Percentiles rank a stretch among this genome's conserved stretches.
Conservation (phyloP, 2,797 vertebrate species). For the Adrianichthys oophorus region DNA sequence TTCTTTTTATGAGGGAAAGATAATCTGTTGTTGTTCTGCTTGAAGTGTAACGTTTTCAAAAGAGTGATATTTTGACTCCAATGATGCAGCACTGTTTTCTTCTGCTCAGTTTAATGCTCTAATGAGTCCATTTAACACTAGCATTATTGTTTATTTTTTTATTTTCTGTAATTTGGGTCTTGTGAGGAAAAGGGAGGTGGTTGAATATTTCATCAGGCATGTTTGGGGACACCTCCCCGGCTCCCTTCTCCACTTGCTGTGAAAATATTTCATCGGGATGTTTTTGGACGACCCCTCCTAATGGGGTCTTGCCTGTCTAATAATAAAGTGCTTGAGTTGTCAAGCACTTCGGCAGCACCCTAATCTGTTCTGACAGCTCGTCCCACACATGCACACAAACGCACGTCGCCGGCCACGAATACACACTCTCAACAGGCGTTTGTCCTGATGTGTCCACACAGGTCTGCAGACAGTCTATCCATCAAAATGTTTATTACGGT, state of each 20-base stretch:
- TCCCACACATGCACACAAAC: slow-evolving; percentile 25
- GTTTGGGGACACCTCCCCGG: slow-evolving; percentile 62
- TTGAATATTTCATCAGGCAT: slow-evolving; percentile 46
- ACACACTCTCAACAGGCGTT: slow-evolving; percentile 35
- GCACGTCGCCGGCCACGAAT: slow-evolving; percentile 29
- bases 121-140: slow-evolving; percentile 27
- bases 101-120: slow-evolving; percentile 36
- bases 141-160: slow-evolving; percentile 5
- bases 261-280: slow-evolving; percentile 73
- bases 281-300: slow-evolving; percentile 71
- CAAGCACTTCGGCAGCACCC: slow-evolving; percentile 78
- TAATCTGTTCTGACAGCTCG: slow-evolving; percentile 82
- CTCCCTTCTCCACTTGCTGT: slow-evolving; percentile 69
- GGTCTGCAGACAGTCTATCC: slow-evolving; percentile 63
- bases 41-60: slow-evolving; percentile 56
- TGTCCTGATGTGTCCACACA: slow-evolving; percentile 30
- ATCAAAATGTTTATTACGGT: slow-evolving; percentile 58
- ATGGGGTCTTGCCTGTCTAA: slow-evolving; percentile 72
- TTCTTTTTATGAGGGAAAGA: slow-evolving; percentile 32
- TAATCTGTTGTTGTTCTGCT: slow-evolving; percentile 61
- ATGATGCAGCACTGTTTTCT: slow-evolving; percentile 13
- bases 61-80: slow-evolving; percentile 18
- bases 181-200: neutral
- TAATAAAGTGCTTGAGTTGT: slow-evolving; percentile 82
- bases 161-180: slow-evolving; percentile 14